Evolutionary conservation across 2,113 vertebrate genomes (phyloP).

Genomic region (Hypomesus transpacificus): DNA sequence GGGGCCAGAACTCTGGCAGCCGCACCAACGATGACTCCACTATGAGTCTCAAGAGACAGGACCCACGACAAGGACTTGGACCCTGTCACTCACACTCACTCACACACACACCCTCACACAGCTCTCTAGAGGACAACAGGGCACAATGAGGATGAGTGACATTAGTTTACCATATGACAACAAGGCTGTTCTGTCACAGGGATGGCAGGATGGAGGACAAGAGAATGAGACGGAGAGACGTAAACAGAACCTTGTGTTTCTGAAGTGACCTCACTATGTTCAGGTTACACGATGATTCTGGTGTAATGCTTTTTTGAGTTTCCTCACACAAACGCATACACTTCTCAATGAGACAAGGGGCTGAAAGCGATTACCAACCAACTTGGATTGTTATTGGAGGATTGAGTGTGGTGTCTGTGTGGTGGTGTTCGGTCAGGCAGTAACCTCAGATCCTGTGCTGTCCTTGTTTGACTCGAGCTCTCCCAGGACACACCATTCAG

Average conservation of each 20-base stretch:
- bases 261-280: background rate
- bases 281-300: background rate
- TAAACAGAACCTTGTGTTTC: constrained; percentile 35
- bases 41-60: constrained; percentile 37
- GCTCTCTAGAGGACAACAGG: constrained; percentile 8
- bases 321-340: background rate
- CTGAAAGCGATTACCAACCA: no score
- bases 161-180: constrained; percentile 55
- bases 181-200: constrained; percentile 42
- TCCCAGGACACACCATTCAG: background rate
- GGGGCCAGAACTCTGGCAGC: constrained; percentile 32
- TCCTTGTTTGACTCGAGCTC: background rate
- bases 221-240: constrained; percentile 12
- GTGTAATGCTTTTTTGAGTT: background rate
- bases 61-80: constrained; percentile 41
- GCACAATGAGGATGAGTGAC: constrained; percentile 21
- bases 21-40: constrained; percentile 28
- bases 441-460: background rate
- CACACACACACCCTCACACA: constrained; percentile 14
- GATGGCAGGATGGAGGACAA: constrained; percentile 38
- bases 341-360: no score
- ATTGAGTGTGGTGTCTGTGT: no score
- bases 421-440: background rate
- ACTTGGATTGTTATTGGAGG: no score
- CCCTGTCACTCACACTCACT: constrained; percentile 29